Conservation (phyloP, 2,888 invertebrate species). For the Drosophila kambysellisi region DNA sequence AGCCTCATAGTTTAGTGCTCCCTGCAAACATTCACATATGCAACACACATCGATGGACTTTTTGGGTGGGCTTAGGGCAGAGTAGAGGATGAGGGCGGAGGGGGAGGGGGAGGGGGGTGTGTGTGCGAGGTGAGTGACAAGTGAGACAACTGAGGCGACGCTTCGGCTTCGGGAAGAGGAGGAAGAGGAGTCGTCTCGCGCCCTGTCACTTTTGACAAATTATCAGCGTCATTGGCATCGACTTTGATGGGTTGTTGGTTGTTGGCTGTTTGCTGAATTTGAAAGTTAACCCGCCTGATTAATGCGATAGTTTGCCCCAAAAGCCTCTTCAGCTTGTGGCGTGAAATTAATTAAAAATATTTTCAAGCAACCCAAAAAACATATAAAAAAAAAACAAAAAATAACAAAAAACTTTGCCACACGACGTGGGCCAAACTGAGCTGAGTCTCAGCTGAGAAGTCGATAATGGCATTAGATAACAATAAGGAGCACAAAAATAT, state of each 20-base stretch:
- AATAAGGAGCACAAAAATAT: conserved; percentile 17
- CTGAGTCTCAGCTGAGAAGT: conserved; percentile 12
- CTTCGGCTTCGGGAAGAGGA: conserved; percentile 18
- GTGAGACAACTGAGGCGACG: conserved; percentile 47
- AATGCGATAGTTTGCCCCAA: conserved; percentile 71
- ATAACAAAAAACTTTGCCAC: background rate
- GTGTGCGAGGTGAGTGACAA: conserved; percentile 54
- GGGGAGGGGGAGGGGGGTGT: no score
- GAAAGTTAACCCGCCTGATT: conserved; percentile 68
- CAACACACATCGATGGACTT: conserved; percentile 10
- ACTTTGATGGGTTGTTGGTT: conserved; percentile 77
- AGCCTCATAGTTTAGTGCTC: conserved; percentile 67
- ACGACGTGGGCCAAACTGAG: conserved; percentile 24
- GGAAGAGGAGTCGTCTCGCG: conserved; percentile 38
- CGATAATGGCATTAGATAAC: conserved; percentile 40
- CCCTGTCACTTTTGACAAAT: conserved; percentile 82
- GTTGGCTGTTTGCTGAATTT: conserved; percentile 53
- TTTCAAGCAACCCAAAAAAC: background rate
- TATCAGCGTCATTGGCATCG: conserved; percentile 78
- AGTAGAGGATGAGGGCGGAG: background rate
- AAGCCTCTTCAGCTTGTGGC: conserved; percentile 62
- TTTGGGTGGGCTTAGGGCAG: conserved; percentile 13
- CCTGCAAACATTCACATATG: conserved; percentile 12
- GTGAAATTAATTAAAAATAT: conserved; percentile 67
- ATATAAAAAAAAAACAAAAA: background rate